Evolutionary conservation across 2,888 invertebrate genomes (phyloP).

Genomic region (Thysanoteuthis rhombus): DNA sequence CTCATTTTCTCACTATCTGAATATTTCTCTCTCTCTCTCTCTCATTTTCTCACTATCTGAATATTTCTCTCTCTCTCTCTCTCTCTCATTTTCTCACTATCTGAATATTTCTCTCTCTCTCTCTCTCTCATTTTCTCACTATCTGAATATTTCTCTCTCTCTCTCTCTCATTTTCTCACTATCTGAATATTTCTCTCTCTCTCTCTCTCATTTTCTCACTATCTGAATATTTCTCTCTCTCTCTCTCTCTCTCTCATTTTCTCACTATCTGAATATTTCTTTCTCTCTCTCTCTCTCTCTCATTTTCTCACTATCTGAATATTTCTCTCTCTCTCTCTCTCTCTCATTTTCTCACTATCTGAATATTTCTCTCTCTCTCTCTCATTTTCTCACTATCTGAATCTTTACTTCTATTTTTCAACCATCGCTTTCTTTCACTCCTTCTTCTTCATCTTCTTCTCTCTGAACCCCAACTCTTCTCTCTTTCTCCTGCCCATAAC

Average conservation of each 20-base stretch:
- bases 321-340: not conserved
- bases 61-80: not conserved
- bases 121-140: not conserved
- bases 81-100: not conserved
- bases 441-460: too few species aligned
- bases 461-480: not conserved
- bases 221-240: not conserved
- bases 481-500: not conserved
- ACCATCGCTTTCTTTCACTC: not conserved
- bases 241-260: not conserved
- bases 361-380: not conserved
- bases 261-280: not conserved
- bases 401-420: not conserved
- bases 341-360: not conserved
- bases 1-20: not conserved
- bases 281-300: not conserved
- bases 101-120: not conserved
- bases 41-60: not conserved
- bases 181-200: not conserved
- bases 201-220: not conserved
- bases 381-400: not conserved
- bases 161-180: too few species aligned
- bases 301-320: rapidly evolving
- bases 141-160: not conserved
- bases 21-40: too few species aligned